Evolutionary conservation across 2,888 invertebrate genomes (phyloP).

Genomic region (Melikaiella ostensackeni): DNA sequence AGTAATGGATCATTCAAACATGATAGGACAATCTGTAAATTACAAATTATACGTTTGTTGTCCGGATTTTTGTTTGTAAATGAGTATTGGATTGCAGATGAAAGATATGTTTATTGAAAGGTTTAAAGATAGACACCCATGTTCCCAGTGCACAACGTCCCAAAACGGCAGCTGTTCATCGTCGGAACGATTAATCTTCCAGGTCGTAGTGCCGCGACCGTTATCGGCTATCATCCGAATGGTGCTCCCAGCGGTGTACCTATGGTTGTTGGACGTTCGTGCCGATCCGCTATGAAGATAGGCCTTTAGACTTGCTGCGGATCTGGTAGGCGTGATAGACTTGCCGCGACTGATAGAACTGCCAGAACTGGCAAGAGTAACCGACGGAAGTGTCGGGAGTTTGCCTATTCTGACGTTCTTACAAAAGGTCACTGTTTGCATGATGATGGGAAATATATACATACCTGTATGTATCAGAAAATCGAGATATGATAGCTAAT

Average conservation of each 20-base stretch:
- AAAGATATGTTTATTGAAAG: constrained; percentile 28
- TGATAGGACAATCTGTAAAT: background rate
- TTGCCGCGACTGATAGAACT: constrained; percentile 34
- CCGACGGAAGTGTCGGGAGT: constrained; percentile 23
- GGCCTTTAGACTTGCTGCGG: constrained; percentile 47
- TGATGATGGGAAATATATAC: constrained; percentile 28
- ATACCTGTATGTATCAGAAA: constrained; percentile 1
- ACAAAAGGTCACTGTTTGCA: constrained; percentile 2
- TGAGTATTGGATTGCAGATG: constrained; percentile 14
- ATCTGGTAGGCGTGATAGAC: constrained; percentile 37
- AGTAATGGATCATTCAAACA: background rate
- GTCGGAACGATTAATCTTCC: constrained; percentile 66
- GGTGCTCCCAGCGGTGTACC: constrained; percentile 49
- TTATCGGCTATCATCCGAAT: constrained; percentile 63
- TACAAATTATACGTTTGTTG: background rate
- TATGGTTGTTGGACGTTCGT: constrained; percentile 52
- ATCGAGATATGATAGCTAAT: constrained; percentile 11
- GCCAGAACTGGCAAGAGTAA: constrained; percentile 32
- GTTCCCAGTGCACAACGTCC: constrained; percentile 28
- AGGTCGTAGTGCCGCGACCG: constrained; percentile 60
- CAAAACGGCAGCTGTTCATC: constrained; percentile 57
- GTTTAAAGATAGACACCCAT: constrained; percentile 34
- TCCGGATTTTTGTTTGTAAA: background rate
- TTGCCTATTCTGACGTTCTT: constrained; percentile 30
- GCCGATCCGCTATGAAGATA: constrained; percentile 56